Percentiles rank a stretch among this genome's conserved stretches.
These are phyloP conservation scores for Eumerus sabulonum DNA, from an alignment of 2,888 invertebrate genomes.

Conservation along the genomic window DNA sequence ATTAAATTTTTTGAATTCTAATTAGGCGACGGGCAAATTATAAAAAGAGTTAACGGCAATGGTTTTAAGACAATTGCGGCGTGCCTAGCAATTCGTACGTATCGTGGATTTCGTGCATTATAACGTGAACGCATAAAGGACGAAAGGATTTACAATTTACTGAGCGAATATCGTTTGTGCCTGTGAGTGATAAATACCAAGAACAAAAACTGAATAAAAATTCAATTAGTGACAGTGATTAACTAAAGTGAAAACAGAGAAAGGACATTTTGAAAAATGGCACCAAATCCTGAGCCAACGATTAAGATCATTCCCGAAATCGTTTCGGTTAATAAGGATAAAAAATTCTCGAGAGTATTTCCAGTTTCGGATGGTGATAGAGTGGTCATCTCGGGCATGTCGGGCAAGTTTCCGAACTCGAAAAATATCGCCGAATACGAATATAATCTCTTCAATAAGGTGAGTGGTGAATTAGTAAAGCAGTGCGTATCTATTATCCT, in stretches of 20 bases:
- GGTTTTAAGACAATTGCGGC: slow-evolving; percentile 73
- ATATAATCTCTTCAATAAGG: slow-evolving; percentile 82
- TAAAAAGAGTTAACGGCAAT: slow-evolving; percentile 70
- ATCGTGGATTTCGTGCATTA: slow-evolving; percentile 36
- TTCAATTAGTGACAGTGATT: neutral
- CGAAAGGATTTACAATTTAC: neutral
- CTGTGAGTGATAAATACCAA: slow-evolving; percentile 7
- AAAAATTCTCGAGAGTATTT: slow-evolving; percentile 74
- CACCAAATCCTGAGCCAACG: slow-evolving; percentile 41
- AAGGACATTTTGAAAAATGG: slow-evolving; percentile 44
- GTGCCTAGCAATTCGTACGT: slow-evolving; percentile 74
- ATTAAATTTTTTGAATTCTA: slow-evolving; percentile 73
- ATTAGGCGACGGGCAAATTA: slow-evolving; percentile 70
- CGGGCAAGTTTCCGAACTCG: slow-evolving; percentile 84
- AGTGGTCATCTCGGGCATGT: slow-evolving; percentile 82
- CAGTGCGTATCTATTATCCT: no score
- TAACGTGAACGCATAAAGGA: neutral
- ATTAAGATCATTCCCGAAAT: slow-evolving; percentile 24
- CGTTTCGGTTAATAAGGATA: slow-evolving; percentile 69
- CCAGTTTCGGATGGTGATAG: slow-evolving; percentile 79
- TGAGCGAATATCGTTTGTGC: slow-evolving; percentile 5
- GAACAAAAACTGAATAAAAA: neutral
- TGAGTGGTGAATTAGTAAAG: slow-evolving; percentile 70
- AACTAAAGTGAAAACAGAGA: neutral
- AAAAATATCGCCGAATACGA: slow-evolving; percentile 82